phyloP scores from a whole-genome alignment of 2,888 invertebrate genomes.

The Coelopa pilipes region DNA sequence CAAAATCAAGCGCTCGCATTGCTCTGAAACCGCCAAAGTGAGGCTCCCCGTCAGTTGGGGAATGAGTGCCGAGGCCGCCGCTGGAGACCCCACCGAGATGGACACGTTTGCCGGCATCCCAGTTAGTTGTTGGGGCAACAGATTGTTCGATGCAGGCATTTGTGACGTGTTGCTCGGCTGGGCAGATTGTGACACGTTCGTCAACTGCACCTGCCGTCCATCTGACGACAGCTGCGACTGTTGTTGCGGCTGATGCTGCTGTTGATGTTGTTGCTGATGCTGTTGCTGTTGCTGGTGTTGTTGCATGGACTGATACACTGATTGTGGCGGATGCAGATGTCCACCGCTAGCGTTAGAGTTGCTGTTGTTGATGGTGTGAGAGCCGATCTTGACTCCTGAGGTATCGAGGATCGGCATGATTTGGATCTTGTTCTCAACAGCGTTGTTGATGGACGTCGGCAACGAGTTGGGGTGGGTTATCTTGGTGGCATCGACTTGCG shows the following conservation, averaged over 20 bases:
- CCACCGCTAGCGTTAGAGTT: conserved; percentile 28
- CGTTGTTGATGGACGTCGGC: conserved; percentile 56
- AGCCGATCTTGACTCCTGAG: conserved; percentile 30
- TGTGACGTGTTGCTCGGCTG: background rate
- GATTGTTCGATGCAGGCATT: background rate
- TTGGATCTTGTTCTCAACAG: conserved; percentile 67
- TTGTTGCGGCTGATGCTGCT: conserved; percentile 45
- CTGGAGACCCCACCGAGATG: conserved; percentile 61
- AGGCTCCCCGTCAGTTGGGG: conserved; percentile 73
- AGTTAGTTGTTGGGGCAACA: conserved; percentile 38
- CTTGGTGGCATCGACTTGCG: conserved; percentile 63
- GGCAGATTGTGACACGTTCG: conserved; percentile 53
- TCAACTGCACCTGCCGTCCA: conserved; percentile 58
- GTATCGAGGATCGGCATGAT: conserved; percentile 65
- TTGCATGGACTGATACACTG: conserved; percentile 32
- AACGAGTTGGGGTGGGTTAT: conserved; percentile 54
- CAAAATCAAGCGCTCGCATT: conserved; percentile 74
- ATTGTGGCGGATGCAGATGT: conserved; percentile 26
- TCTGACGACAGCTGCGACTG: conserved; percentile 46
- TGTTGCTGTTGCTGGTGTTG: conserved; percentile 40
- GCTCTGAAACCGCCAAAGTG: conserved; percentile 75
- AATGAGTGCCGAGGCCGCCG: conserved; percentile 63
- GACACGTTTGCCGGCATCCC: conserved; percentile 58
- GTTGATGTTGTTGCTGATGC: conserved; percentile 41
- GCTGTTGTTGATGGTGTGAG: conserved; percentile 37